Conservation (phyloP, 2,888 invertebrate genomes). For the Agrotis exclamationis region DNA sequence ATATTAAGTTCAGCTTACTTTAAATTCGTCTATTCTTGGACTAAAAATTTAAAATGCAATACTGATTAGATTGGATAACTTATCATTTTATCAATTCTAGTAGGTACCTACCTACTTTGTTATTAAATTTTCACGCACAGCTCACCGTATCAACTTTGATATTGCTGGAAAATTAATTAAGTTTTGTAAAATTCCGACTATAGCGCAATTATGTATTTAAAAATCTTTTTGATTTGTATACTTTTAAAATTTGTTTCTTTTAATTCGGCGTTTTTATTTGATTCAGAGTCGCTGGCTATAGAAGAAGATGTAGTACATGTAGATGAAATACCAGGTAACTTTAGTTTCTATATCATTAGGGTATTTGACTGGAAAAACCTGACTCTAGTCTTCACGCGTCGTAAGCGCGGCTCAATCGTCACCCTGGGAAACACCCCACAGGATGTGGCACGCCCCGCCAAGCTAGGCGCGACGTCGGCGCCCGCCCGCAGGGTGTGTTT, state of each 20-base stretch:
- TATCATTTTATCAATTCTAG: slow-evolving; percentile 23
- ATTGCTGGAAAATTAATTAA: not conserved
- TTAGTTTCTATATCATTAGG: too few species aligned
- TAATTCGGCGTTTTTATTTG: not conserved
- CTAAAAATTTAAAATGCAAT: not conserved
- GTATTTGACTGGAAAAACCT: too few species aligned
- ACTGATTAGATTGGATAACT: not conserved
- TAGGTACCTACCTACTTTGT: not conserved
- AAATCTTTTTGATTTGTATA: slow-evolving; percentile 14
- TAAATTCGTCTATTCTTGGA: not conserved
- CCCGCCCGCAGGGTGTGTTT: too few species aligned
- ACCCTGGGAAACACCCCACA: too few species aligned
- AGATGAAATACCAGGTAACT: not conserved
- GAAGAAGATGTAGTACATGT: accelerated
- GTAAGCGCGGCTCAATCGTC: too few species aligned
- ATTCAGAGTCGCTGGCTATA: too few species aligned
- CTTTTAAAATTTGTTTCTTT: not conserved
- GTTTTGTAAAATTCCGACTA: not conserved
- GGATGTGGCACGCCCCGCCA: too few species aligned
- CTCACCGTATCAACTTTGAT: slow-evolving; percentile 3
- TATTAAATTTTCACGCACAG: slow-evolving; percentile 29
- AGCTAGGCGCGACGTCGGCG: too few species aligned
- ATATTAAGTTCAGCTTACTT: not conserved
- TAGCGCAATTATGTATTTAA: slow-evolving; percentile 20
- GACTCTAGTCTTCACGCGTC: too few species aligned